Evolutionary conservation across 2,888 invertebrate species (phyloP).

Genomic region (Melolontha melolontha): DNA sequence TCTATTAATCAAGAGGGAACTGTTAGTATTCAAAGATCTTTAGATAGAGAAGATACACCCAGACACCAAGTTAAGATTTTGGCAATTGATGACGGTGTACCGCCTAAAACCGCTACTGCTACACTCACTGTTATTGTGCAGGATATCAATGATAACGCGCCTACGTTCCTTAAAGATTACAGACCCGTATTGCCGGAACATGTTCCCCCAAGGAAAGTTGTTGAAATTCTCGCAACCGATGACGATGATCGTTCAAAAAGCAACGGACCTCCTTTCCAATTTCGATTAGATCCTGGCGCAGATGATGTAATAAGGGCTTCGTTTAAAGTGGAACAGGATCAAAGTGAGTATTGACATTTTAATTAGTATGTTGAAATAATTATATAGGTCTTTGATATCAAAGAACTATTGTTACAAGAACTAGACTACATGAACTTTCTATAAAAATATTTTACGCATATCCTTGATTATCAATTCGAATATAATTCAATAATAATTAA

Average conservation of each 20-base stretch:
- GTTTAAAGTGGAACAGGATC: conserved; percentile 97
- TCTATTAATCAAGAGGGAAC: conserved; percentile 95
- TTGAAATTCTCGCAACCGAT: conserved; percentile 92
- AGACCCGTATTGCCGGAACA: conserved; percentile 94
- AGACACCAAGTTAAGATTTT: conserved; percentile 96
- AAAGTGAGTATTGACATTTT: conserved; percentile 72
- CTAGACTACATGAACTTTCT: too few species aligned
- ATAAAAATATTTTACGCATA: too few species aligned
- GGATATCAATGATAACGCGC: conserved; percentile 95
- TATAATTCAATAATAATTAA: too few species aligned
- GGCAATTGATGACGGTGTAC: conserved; percentile 94
- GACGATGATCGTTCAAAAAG: conserved; percentile 94
- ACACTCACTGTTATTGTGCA: conserved; percentile 94
- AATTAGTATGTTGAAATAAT: too few species aligned
- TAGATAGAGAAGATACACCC: conserved; percentile 95
- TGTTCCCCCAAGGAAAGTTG: conserved; percentile 90
- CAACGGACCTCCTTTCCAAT: conserved; percentile 97
- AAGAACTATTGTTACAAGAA: too few species aligned
- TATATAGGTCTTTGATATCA: too few species aligned
- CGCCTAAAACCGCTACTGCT: conserved; percentile 93
- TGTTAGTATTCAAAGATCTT: conserved; percentile 90
- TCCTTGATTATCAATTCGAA: too few species aligned
- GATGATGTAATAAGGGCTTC: conserved; percentile 94
- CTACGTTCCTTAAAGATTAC: conserved; percentile 92
- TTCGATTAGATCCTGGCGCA: conserved; percentile 92